Conservation (phyloP, 2,888 invertebrate species). For the Tenthredo notha region DNA sequence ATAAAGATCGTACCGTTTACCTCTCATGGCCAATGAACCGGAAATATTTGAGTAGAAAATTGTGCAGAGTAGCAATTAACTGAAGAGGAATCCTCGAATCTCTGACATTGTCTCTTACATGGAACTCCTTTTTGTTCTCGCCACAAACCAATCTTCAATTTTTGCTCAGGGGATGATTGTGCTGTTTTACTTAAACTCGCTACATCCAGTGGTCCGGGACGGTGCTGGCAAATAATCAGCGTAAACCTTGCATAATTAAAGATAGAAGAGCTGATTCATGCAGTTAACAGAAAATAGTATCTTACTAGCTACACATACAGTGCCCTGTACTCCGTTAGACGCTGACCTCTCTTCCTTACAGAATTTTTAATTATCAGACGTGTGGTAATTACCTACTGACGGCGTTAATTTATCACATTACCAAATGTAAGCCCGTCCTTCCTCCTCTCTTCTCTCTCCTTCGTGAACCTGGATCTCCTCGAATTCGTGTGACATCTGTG, state of each 20-base stretch:
- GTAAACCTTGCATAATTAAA: constrained; percentile 18
- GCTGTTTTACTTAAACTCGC: constrained; percentile 15
- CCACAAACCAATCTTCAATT: constrained; percentile 20
- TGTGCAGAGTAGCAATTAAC: not conserved
- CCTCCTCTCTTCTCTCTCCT: not conserved
- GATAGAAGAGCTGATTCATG: constrained; percentile 16
- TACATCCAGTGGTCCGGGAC: constrained; percentile 2
- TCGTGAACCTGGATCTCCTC: not conserved
- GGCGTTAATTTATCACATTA: not conserved
- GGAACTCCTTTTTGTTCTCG: not conserved
- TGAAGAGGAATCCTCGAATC: not conserved
- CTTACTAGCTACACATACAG: not conserved
- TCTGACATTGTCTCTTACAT: not conserved
- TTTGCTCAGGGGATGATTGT: not conserved
- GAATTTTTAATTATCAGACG: constrained; percentile 23
- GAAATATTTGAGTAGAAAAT: not conserved
- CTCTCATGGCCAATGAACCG: not conserved
- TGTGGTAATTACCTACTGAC: not conserved
- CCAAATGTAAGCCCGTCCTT: not conserved
- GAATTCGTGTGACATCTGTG: constrained; percentile 3
- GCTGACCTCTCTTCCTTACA: not conserved
- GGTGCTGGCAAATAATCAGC: constrained; percentile 17
- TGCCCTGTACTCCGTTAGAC: not conserved
- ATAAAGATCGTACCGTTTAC: not conserved
- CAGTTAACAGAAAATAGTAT: not conserved